These are phyloP conservation scores for Alca torda DNA, from an alignment of 2,797 vertebrate genomes.

Conservation along the genomic window DNA sequence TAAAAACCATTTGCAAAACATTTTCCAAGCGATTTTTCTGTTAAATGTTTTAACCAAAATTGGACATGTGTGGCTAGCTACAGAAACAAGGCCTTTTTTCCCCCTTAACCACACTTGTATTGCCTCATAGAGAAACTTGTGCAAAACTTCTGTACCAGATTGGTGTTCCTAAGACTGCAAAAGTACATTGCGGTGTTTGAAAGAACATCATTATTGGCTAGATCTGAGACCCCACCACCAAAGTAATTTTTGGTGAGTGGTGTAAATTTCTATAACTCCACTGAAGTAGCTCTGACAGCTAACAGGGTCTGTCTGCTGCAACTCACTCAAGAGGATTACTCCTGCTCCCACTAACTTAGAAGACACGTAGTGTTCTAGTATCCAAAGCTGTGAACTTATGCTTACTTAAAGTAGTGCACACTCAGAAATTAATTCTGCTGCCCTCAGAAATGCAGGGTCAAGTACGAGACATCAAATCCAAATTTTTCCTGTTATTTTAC, in stretches of 20 bases:
- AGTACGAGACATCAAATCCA: not conserved
- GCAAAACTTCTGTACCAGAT: not conserved
- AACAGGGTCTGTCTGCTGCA: not conserved
- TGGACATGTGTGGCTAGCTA: not conserved
- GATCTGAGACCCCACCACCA: not conserved
- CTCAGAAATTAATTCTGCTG: not conserved
- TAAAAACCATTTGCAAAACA: not conserved
- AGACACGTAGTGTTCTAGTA: not conserved
- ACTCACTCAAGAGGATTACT: not conserved
- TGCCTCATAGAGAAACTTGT: not conserved
- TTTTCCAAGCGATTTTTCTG: constrained; percentile 29
- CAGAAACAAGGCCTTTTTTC: not conserved
- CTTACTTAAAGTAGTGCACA: not conserved
- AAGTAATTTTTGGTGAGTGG: not conserved
- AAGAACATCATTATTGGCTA: not conserved
- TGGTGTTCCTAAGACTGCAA: not conserved
- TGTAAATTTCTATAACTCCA: not conserved
- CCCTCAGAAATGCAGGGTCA: not conserved
- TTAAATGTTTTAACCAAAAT: constrained; percentile 41
- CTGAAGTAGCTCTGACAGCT: not conserved
- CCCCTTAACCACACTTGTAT: not conserved
- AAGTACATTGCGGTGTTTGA: not conserved
- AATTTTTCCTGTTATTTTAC: not conserved
- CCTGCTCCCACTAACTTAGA: not conserved
- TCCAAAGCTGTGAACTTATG: not conserved